phyloP scores from a whole-genome alignment of 2,113 vertebrate genomes.

The Hippocampus barbouri region DNA sequence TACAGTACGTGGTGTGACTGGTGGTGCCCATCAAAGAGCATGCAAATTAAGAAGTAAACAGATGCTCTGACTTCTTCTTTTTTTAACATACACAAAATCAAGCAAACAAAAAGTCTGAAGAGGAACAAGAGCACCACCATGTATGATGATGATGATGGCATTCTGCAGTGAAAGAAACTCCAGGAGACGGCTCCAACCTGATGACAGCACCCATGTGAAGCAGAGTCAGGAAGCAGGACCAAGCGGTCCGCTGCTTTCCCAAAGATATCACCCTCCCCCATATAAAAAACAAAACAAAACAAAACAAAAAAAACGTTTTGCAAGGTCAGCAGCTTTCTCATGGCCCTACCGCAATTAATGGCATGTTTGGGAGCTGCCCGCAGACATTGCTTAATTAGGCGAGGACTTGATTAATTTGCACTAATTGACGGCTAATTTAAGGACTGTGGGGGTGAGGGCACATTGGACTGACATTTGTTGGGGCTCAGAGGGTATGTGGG shows the following conservation, averaged over 20 bases:
- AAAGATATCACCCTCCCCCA: slow-evolving; percentile 19
- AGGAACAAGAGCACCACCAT: not conserved
- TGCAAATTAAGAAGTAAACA: slow-evolving; percentile 87
- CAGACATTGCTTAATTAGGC: slow-evolving; percentile 98
- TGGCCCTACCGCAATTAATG: slow-evolving; percentile 80
- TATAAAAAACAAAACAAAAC: slow-evolving; percentile 61
- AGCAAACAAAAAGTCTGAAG: not conserved
- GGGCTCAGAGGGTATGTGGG: slow-evolving; percentile 76
- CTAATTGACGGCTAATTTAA: slow-evolving; percentile 99
- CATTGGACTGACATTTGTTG: slow-evolving; percentile 91
- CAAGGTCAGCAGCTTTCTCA: slow-evolving; percentile 89
- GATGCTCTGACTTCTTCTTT: slow-evolving; percentile 74
- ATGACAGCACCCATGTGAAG: slow-evolving; percentile 60
- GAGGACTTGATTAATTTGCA: slow-evolving; percentile 98
- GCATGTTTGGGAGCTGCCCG: slow-evolving; percentile 88
- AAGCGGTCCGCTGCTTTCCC: slow-evolving; percentile 36
- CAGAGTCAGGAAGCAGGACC: slow-evolving; percentile 50
- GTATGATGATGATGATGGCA: not conserved
- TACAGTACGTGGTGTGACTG: slow-evolving; percentile 86
- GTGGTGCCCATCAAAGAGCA: slow-evolving; percentile 82
- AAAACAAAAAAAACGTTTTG: slow-evolving; percentile 79
- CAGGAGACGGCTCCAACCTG: slow-evolving; percentile 18
- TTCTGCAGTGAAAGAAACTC: not conserved
- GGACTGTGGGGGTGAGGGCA: slow-evolving; percentile 70
- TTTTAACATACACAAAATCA: not conserved